A percentile compares a stretch with the other conserved stretches of the same genome.
phyloP scores from a whole-genome alignment of 53 echinoderm and acorn worm genomes.

The Mesocentrotus franciscanus region DNA sequence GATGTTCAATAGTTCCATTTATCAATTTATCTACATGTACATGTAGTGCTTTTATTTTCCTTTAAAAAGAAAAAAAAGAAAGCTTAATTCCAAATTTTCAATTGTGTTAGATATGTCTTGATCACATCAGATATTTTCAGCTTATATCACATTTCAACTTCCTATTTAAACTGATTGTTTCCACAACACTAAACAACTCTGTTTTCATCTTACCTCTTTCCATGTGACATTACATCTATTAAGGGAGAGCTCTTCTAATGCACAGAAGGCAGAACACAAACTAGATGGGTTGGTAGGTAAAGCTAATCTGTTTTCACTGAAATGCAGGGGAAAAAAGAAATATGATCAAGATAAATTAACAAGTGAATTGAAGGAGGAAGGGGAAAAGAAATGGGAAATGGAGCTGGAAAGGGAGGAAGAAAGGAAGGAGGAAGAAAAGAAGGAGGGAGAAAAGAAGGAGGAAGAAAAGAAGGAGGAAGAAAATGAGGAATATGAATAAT shows the following conservation, averaged over 20 bases:
- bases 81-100: too few species aligned
- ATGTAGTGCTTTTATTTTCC: too few species aligned
- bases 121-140: too few species aligned
- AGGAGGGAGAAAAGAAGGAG: not conserved
- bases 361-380: not conserved
- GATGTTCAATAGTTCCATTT: too few species aligned
- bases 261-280: slow-evolving; percentile 67
- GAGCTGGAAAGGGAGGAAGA: not conserved
- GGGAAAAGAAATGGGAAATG: not conserved
- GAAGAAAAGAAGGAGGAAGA: not conserved
- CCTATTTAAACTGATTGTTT: not conserved
- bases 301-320: slow-evolving; percentile 83
- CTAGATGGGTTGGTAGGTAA: slow-evolving; percentile 72
- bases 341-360: not conserved
- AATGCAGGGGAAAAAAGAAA: not conserved
- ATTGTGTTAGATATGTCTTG: too few species aligned
- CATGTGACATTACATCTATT: slow-evolving; percentile 85
- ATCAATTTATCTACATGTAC: too few species aligned
- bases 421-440: not conserved
- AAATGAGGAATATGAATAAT: not conserved
- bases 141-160: not conserved
- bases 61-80: too few species aligned
- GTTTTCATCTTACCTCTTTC: slow-evolving; percentile 75
- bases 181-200: not conserved
- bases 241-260: slow-evolving; percentile 78